Percentiles rank a stretch among this genome's conserved stretches.
phyloP scores from a whole-genome alignment of 2,888 invertebrate species.

The Lysandra coridon region DNA sequence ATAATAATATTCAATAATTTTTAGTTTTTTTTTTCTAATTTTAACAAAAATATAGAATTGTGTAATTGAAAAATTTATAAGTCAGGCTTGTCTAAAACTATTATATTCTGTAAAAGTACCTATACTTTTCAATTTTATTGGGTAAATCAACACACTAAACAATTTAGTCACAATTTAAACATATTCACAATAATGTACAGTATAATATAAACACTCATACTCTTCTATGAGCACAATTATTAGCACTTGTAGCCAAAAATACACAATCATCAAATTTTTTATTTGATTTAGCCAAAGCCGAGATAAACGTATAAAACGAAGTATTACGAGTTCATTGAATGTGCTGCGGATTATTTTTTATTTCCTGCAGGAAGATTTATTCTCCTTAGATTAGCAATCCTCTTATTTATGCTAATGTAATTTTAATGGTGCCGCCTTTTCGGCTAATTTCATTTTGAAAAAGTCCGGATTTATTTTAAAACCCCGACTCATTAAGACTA shows the following conservation, averaged over 20 bases:
- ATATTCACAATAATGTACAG: background rate
- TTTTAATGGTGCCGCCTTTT: slow-evolving; percentile 78
- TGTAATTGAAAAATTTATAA: too few species aligned
- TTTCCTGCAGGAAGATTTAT: slow-evolving; percentile 73
- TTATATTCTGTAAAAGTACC: too few species aligned
- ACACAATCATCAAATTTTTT: background rate
- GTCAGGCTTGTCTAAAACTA: too few species aligned
- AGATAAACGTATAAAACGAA: slow-evolving; percentile 43
- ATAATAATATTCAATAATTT: too few species aligned
- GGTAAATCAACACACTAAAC: background rate
- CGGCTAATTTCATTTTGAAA: slow-evolving; percentile 77
- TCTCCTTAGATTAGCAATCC: slow-evolving; percentile 78
- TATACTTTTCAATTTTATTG: too few species aligned
- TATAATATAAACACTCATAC: too few species aligned
- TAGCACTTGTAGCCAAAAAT: background rate
- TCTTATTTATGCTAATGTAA: slow-evolving; percentile 81
- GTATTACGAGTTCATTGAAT: slow-evolving; percentile 65
- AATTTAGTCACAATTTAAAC: background rate
- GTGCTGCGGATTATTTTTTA: slow-evolving; percentile 72
- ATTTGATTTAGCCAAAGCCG: background rate
- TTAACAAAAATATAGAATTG: too few species aligned
- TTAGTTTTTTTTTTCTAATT: too few species aligned
- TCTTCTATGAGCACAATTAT: background rate
- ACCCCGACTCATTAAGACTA: slow-evolving; percentile 69
- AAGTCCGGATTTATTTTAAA: slow-evolving; percentile 72